Evolutionary conservation across 2,797 vertebrate genomes (phyloP).

Genomic region (Capromys pilorides): DNA sequence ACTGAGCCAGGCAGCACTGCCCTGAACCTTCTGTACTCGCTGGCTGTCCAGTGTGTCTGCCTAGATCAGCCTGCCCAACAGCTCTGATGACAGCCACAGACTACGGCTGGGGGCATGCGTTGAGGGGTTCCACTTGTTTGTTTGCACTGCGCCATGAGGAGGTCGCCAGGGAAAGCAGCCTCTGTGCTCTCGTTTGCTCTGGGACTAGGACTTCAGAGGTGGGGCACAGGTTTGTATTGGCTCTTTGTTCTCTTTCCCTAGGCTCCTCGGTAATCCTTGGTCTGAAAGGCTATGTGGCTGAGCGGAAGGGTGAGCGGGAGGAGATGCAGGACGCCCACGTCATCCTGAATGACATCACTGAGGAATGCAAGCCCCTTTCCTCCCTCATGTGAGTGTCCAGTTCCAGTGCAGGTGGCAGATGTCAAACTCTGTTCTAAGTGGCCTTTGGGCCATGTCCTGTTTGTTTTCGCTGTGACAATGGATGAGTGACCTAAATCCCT

Average conservation of each 20-base stretch:
- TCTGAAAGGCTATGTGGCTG: slow-evolving; percentile 92
- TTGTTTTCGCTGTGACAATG: neutral
- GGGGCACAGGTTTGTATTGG: slow-evolving; percentile 65
- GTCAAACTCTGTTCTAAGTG: neutral
- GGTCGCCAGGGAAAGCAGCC: neutral
- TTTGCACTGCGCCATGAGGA: neutral
- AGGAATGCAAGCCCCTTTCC: slow-evolving; percentile 85
- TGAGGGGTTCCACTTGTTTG: neutral
- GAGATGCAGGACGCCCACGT: slow-evolving; percentile 98
- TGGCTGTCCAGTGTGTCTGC: neutral
- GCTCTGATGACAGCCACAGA: neutral
- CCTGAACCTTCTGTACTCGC: neutral
- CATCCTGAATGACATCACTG: slow-evolving; percentile 90
- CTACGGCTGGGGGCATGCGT: neutral
- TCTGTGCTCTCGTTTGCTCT: neutral
- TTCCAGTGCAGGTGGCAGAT: fast-evolving
- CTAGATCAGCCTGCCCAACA: neutral
- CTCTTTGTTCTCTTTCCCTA: slow-evolving; percentile 74
- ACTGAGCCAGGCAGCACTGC: fast-evolving
- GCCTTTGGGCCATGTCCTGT: neutral
- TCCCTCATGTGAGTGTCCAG: slow-evolving; percentile 88
- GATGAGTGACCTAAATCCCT: too few species aligned
- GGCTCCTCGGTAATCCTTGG: slow-evolving; percentile 85
- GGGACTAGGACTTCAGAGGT: slow-evolving; percentile 26
- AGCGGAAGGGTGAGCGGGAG: slow-evolving; percentile 94